phyloP scores from a whole-genome alignment of 37 sponge, comb jelly and placozoan genomes.

The Beroe forskalii region DNA sequence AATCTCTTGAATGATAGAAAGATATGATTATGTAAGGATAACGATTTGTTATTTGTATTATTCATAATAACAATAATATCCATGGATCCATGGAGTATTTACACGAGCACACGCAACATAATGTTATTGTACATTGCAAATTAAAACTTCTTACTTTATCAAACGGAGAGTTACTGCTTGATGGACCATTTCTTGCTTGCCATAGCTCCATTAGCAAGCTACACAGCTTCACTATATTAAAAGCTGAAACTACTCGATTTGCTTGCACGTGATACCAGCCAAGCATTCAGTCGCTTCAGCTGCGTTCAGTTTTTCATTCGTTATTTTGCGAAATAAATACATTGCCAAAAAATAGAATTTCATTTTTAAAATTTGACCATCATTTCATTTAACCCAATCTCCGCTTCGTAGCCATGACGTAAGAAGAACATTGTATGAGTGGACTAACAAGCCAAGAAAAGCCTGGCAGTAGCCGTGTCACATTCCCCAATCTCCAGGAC shows the following conservation, averaged over 20 bases:
- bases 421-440: conserved; percentile 29
- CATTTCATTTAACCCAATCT: neutral
- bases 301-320: neutral
- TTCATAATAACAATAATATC: no score
- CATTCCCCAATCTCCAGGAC: conserved; percentile 35
- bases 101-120: no score
- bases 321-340: no score
- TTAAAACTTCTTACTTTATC: neutral
- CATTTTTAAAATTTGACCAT: no score
- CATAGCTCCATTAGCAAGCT: neutral
- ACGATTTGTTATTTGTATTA: no score
- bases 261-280: neutral
- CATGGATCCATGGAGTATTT: no score
- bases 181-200: neutral
- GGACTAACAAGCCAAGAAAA: conserved; percentile 21
- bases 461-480: conserved; percentile 19
- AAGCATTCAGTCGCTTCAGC: neutral
- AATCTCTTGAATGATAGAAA: no score
- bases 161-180: neutral
- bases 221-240: neutral
- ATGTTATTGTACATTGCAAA: neutral
- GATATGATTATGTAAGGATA: no score
- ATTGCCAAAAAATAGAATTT: no score
- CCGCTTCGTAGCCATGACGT: conserved; percentile 1
- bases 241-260: neutral